Conservation (phyloP, 2,797 vertebrate species). For the Lepidocolaptes lacrymiger region DNA sequence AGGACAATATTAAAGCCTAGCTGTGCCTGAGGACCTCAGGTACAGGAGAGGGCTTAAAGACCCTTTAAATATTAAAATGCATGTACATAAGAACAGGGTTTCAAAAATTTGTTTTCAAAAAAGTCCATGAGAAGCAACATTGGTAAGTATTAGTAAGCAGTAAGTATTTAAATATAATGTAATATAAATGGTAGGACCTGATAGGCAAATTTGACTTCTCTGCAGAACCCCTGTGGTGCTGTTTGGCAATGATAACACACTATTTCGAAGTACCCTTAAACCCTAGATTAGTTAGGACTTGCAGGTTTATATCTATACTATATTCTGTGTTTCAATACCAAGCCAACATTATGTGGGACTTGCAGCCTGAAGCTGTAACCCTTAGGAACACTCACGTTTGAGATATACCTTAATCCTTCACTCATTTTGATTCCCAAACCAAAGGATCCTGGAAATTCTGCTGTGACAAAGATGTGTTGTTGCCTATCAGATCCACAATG, state of each 20-base stretch:
- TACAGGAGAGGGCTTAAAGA: background rate
- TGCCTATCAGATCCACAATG: background rate
- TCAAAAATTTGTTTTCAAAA: background rate
- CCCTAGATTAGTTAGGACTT: background rate
- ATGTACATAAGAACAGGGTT: rapidly evolving
- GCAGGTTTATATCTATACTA: background rate
- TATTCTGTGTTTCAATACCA: background rate
- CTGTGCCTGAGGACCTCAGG: background rate
- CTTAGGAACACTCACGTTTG: rapidly evolving
- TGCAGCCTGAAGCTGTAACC: background rate
- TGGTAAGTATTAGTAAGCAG: background rate
- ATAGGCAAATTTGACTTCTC: background rate
- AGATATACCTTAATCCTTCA: background rate
- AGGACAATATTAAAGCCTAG: background rate
- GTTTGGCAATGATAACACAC: background rate
- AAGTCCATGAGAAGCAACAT: background rate
- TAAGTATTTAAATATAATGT: background rate
- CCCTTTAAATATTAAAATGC: background rate
- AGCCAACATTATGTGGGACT: background rate
- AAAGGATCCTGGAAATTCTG: background rate
- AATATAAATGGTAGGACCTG: background rate
- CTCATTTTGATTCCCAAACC: rapidly evolving
- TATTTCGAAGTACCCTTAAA: background rate
- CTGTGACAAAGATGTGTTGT: background rate
- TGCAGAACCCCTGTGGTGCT: background rate